phyloP scores from a whole-genome alignment of 2,113 vertebrate genomes.

The Cavia porcellus region DNA sequence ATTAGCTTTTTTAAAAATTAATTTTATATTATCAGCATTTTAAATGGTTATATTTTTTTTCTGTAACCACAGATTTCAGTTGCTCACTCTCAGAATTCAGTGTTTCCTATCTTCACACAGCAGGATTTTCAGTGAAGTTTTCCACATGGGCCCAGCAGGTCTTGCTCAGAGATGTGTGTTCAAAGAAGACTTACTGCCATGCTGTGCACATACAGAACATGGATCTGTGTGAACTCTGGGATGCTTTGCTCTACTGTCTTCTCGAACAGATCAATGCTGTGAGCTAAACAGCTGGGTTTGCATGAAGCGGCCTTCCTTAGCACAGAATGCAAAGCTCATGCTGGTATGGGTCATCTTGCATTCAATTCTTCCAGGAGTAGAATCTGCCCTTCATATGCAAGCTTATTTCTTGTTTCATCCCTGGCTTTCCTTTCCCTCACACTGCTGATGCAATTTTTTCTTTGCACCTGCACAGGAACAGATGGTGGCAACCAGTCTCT shows the following conservation, averaged over 20 bases:
- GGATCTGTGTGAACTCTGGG: neutral
- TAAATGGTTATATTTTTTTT: neutral
- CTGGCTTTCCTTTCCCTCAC: neutral
- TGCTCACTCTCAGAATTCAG: neutral
- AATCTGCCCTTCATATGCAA: neutral
- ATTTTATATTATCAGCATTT: neutral
- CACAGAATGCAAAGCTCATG: fast-evolving
- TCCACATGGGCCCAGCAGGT: neutral
- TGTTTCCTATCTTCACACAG: neutral
- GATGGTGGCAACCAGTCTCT: neutral
- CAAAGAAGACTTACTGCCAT: neutral
- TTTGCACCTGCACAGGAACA: neutral
- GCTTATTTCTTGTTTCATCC: neutral
- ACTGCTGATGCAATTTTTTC: neutral
- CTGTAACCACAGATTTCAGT: neutral
- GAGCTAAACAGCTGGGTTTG: neutral
- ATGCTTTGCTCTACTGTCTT: neutral
- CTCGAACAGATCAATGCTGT: neutral
- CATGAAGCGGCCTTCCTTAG: too few species aligned
- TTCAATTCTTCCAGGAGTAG: neutral
- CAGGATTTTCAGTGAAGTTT: neutral
- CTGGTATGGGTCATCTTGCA: neutral
- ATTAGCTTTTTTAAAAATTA: neutral
- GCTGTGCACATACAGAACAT: neutral
- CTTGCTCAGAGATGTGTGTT: neutral